These are phyloP conservation scores for Notothenia rossii DNA, from an alignment of 2,113 vertebrate species.

Conservation along the genomic window DNA sequence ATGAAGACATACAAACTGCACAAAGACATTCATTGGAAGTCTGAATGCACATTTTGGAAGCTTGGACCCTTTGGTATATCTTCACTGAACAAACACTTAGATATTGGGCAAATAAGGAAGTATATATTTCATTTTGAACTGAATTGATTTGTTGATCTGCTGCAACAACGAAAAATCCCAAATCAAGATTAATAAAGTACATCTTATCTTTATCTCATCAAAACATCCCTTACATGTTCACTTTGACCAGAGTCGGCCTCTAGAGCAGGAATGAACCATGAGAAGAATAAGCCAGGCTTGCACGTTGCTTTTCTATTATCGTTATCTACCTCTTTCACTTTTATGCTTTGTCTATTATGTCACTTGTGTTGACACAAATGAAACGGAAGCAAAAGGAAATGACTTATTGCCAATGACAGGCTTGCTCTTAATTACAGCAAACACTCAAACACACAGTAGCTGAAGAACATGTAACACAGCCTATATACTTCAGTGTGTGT, in stretches of 20 bases:
- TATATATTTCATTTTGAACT: not conserved
- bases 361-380: constrained; percentile 8
- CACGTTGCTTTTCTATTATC: not conserved
- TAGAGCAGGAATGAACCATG: not conserved
- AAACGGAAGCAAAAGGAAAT: not conserved
- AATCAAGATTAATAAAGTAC: too few species aligned
- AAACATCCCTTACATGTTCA: too few species aligned
- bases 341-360: not conserved
- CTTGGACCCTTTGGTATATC: not conserved
- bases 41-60: not conserved
- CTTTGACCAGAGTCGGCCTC: too few species aligned
- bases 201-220: too few species aligned
- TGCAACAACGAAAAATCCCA: not conserved
- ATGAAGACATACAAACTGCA: not conserved
- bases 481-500: constrained; percentile 17
- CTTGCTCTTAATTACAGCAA: constrained; percentile 33
- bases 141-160: not conserved
- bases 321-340: constrained; percentile 1
- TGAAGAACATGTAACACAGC: not conserved
- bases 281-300: not conserved
- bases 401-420: not conserved
- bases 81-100: not conserved
- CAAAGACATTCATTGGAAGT: not conserved
- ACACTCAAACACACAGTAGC: not conserved
- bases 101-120: not conserved